phyloP scores from a whole-genome alignment of 1,140 invertebrate genomes.

The Monomorium pharaonis region DNA sequence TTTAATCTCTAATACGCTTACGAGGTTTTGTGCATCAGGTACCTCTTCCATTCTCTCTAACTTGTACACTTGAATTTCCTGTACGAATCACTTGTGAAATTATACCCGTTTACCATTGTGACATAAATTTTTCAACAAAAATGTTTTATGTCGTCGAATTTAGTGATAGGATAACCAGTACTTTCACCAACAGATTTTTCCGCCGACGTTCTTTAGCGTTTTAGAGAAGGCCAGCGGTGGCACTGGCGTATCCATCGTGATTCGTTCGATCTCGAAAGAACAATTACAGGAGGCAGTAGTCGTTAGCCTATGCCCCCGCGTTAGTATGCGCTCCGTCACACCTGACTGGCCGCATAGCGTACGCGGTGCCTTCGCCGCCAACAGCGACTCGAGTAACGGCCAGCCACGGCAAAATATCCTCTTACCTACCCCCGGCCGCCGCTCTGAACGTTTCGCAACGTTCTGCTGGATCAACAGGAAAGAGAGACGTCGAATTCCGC shows the following conservation, averaged over 20 bases:
- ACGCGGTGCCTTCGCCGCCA: slow-evolving; percentile 67
- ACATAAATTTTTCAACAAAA: background rate
- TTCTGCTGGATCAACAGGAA: slow-evolving; percentile 54
- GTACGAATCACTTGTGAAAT: background rate
- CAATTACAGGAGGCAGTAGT: slow-evolving; percentile 84
- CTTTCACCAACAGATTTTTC: background rate
- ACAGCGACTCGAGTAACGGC: slow-evolving; percentile 69
- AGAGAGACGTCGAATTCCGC: slow-evolving; percentile 62
- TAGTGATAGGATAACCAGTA: background rate
- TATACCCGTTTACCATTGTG: background rate
- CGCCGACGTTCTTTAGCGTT: background rate
- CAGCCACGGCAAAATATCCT: slow-evolving; percentile 59
- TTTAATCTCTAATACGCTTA: slow-evolving; percentile 24
- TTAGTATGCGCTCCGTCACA: slow-evolving; percentile 83
- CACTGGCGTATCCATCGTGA: slow-evolving; percentile 74
- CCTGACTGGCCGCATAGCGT: slow-evolving; percentile 77
- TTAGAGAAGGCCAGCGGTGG: slow-evolving; percentile 27
- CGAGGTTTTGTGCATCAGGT: background rate
- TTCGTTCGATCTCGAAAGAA: slow-evolving; percentile 77
- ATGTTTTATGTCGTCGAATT: background rate
- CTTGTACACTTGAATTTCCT: background rate
- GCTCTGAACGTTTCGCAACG: slow-evolving; percentile 69
- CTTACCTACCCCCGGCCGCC: slow-evolving; percentile 54
- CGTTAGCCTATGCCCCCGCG: slow-evolving; percentile 82
- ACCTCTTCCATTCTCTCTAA: background rate